phyloP scores from a whole-genome alignment of 2,797 vertebrate species.

The Galaxias olidus region DNA sequence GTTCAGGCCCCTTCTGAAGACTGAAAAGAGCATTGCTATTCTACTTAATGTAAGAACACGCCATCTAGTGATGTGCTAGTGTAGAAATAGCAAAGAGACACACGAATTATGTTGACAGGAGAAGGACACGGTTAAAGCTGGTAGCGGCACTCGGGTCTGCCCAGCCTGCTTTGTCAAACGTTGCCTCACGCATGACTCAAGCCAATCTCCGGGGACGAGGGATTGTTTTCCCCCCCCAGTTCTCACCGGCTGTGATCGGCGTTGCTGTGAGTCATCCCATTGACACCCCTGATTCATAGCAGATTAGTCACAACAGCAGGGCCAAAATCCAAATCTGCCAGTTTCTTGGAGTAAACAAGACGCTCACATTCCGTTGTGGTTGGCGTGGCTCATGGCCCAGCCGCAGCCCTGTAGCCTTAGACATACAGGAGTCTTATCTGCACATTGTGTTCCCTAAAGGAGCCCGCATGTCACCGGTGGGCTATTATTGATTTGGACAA shows the following conservation, averaged over 20 bases:
- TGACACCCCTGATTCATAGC: constrained; percentile 15
- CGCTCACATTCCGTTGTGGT: too few species aligned
- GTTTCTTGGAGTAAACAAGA: constrained; percentile 24
- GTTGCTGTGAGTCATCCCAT: constrained; percentile 23
- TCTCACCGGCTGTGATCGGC: background rate
- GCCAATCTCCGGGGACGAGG: background rate
- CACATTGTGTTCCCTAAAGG: background rate
- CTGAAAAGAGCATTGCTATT: too few species aligned
- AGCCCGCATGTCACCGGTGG: constrained; percentile 15
- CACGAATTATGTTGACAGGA: too few species aligned
- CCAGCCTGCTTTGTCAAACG: too few species aligned
- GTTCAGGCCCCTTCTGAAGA: too few species aligned
- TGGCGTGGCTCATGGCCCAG: too few species aligned
- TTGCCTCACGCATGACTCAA: too few species aligned
- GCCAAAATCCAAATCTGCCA: constrained; percentile 34
- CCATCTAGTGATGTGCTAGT: too few species aligned
- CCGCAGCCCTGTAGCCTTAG: background rate
- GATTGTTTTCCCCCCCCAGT: constrained; percentile 6
- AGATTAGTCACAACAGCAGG: constrained; percentile 29
- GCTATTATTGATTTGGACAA: constrained; percentile 5
- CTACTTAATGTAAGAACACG: too few species aligned
- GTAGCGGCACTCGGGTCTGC: too few species aligned
- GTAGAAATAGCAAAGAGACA: too few species aligned
- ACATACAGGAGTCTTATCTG: background rate
- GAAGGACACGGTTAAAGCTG: too few species aligned